Base-by-base conservation (phyloP, 1,140 invertebrate genomes). In the Thaumatotibia leucotreta region DNA sequence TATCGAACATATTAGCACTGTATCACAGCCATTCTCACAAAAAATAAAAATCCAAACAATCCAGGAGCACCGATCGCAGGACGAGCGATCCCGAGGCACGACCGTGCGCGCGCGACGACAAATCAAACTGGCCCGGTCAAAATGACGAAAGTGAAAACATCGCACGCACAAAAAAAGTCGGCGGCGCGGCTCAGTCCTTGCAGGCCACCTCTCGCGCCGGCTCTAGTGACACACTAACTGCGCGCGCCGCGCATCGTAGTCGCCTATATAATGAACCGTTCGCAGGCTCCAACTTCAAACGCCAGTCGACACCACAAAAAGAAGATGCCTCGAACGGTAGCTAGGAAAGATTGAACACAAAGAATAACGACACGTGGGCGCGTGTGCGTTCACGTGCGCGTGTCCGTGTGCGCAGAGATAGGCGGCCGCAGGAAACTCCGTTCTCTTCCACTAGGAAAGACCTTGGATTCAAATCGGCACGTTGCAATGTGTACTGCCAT, bases 381-480 rank as follows among this genome's bases (percentile, higher is more conserved):
- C 79, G 86, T 86, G 84, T 87, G 87, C 76, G 86, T 85, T 77
- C 82, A 82, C 79, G 84, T 84, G 85, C 73, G 73, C 68, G 61
- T 82, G 80, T 80, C 77, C 73, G 80, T 88, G 85, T 85, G 85
- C 78, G 78, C 79, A 82, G 85, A 89, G 85, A 89, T 86, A 87
- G 84, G 86, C 84, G 81, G 83, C 74, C 91, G 86, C 89, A 92
- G 89, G 91, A 92, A 92, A 90, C 91, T 82, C 88, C 90, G 89
- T 91, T 92, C 91, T 92, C 91, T 92, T 92, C 89, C 88, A 92
- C 88, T 86, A 92, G 89, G 91, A 92, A 92, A 92, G 91, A 91
- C 91, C 91, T 92, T 92, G 89, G 91, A 83, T 86, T 80, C 83
- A 82, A 89, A 89, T 82, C 84, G 81, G 81, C 86, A 83, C 84